Percentiles rank a stretch among this genome's conserved stretches.
phyloP scores from a whole-genome alignment of 2,888 invertebrate genomes.

The Polydrusus cervinus region DNA sequence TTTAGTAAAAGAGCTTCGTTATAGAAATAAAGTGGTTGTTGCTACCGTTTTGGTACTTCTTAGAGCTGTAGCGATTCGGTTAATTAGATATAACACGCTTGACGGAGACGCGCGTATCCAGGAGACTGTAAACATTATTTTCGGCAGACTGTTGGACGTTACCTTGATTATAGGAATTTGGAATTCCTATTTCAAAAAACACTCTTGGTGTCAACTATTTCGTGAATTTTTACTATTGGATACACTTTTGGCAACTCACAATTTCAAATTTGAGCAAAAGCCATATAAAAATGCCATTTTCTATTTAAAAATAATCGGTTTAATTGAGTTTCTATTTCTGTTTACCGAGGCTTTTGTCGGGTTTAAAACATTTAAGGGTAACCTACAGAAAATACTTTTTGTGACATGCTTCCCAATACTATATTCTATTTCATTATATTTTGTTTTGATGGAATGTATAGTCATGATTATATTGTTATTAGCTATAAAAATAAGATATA shows the following conservation, averaged over 20 bases:
- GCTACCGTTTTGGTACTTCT: not conserved
- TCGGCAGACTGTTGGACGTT: not conserved
- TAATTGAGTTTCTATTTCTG: not conserved
- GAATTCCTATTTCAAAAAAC: too few relatives aligned
- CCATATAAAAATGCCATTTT: not conserved
- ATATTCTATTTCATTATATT: not conserved
- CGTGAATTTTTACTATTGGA: too few relatives aligned
- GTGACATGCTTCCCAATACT: not conserved
- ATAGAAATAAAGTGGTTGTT: not conserved
- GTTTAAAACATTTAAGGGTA: not conserved
- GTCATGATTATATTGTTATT: not conserved
- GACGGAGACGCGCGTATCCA: too few relatives aligned
- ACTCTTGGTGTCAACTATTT: too few relatives aligned
- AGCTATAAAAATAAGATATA: not conserved
- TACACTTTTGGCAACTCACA: too few relatives aligned
- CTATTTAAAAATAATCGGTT: not conserved
- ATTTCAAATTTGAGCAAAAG: not conserved
- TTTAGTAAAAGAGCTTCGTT: not conserved
- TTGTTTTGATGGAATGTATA: not conserved
- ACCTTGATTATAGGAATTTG: too few relatives aligned
- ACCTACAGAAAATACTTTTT: not conserved
- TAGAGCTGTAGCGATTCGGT: not conserved
- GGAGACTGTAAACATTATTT: not conserved
- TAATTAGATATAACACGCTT: not conserved
- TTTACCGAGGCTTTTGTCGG: not conserved